phyloP scores from a whole-genome alignment of 1,140 invertebrate species.

The Teleogryllus occipitalis region DNA sequence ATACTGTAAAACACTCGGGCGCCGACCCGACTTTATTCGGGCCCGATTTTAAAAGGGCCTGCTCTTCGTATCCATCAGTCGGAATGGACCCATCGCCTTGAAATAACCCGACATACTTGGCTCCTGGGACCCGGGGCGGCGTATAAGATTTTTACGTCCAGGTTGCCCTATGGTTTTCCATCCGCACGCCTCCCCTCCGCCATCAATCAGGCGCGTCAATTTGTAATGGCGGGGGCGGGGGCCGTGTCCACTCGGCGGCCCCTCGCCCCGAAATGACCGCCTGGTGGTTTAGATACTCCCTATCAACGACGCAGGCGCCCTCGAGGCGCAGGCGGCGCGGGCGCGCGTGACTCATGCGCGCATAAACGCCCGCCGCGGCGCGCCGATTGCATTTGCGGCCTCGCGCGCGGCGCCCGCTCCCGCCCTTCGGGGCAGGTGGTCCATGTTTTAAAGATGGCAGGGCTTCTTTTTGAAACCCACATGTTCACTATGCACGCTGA shows the following conservation, averaged over 20 bases:
- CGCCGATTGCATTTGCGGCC: too few relatives aligned
- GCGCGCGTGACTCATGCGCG: too few relatives aligned
- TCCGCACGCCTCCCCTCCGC: conserved; percentile 30
- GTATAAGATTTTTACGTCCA: conserved; percentile 1
- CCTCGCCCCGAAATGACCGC: conserved; percentile 15
- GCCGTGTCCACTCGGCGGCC: conserved; percentile 22
- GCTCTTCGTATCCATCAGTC: not conserved
- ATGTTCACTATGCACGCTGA: too few relatives aligned
- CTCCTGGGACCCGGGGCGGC: not conserved
- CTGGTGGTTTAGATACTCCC: conserved; percentile 21
- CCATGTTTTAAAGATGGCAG: too few relatives aligned
- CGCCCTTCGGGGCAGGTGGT: too few relatives aligned
- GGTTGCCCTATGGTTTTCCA: conserved; percentile 9
- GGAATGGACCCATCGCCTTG: not conserved
- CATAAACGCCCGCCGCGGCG: too few relatives aligned
- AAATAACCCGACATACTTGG: not conserved
- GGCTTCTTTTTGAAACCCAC: too few relatives aligned
- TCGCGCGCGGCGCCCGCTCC: too few relatives aligned
- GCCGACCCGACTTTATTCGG: not conserved
- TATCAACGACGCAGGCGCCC: not conserved
- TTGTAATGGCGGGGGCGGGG: conserved; percentile 43
- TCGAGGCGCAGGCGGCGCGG: not conserved
- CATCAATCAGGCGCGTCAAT: conserved; percentile 48
- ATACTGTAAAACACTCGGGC: too few relatives aligned
- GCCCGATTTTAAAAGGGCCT: not conserved